phyloP scores from a whole-genome alignment of 2,113 vertebrate genomes.

The Corythoichthys haematopterus region DNA sequence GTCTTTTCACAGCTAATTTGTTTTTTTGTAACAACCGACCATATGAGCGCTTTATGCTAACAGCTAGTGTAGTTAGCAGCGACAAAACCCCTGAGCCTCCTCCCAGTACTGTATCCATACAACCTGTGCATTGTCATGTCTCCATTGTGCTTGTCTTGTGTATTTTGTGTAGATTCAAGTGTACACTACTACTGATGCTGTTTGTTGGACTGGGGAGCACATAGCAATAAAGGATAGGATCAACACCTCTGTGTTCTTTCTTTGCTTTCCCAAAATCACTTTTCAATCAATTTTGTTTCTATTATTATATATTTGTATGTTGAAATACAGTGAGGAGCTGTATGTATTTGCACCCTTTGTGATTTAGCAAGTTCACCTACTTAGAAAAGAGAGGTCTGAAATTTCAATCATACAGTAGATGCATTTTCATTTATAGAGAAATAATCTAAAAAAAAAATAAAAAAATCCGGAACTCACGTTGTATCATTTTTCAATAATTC shows the following conservation, averaged over 20 bases:
- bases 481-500: no score
- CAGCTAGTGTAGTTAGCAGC: slow-evolving; percentile 69
- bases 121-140: slow-evolving; percentile 32
- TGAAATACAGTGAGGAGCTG: no score
- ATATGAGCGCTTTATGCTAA: slow-evolving; percentile 59
- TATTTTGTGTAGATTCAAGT: slow-evolving; percentile 69
- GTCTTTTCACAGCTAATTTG: slow-evolving; percentile 64
- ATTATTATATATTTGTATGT: no score
- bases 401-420: no score
- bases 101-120: slow-evolving; percentile 20
- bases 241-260: slow-evolving; percentile 13
- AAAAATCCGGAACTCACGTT: no score
- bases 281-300: no score
- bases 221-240: slow-evolving; percentile 80
- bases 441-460: no score
- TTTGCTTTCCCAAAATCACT: no score
- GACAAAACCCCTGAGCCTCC: slow-evolving; percentile 72
- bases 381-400: no score
- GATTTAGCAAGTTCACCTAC: no score
- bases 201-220: slow-evolving; percentile 86
- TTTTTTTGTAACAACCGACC: slow-evolving; percentile 28
- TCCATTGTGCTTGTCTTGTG: slow-evolving; percentile 68
- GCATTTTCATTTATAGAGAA: no score
- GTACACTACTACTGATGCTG: slow-evolving; percentile 92
- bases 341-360: no score